Conservation (phyloP, 2,888 invertebrate genomes). For the Thyatira batis region DNA sequence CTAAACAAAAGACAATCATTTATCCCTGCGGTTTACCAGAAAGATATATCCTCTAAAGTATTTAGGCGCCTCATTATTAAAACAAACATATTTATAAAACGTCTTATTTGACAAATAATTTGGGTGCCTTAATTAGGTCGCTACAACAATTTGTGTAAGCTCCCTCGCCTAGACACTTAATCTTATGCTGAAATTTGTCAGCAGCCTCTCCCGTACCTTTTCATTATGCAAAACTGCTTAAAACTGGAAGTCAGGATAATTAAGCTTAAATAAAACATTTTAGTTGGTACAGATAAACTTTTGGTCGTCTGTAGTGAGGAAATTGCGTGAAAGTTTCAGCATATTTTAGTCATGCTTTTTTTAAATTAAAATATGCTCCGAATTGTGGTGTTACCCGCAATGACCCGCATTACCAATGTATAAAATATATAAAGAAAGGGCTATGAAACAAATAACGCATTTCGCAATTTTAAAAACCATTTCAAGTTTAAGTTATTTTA, state of each 20-base stretch:
- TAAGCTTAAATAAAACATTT: not conserved
- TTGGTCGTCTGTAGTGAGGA: not conserved
- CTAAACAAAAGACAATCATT: too few relatives aligned
- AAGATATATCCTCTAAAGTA: too few relatives aligned
- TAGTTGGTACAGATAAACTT: not conserved
- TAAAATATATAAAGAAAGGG: too few relatives aligned
- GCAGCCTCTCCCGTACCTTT: not conserved
- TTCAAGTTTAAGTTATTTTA: too few relatives aligned
- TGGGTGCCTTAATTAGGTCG: not conserved
- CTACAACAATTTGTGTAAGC: not conserved
- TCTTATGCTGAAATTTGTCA: not conserved
- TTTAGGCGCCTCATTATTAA: too few relatives aligned
- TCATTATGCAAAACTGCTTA: not conserved
- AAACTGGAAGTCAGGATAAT: not conserved
- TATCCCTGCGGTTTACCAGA: too few relatives aligned
- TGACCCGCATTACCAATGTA: too few relatives aligned
- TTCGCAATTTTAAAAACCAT: too few relatives aligned
- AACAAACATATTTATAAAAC: not conserved
- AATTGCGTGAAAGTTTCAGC: not conserved
- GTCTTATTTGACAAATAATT: not conserved
- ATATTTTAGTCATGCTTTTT: too few relatives aligned
- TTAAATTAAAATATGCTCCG: too few relatives aligned
- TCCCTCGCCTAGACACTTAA: not conserved
- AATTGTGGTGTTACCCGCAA: too few relatives aligned
- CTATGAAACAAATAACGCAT: too few relatives aligned